Evolutionary conservation across 2,113 vertebrate genomes (phyloP).

Genomic region (Coregonus clupeaformis): DNA sequence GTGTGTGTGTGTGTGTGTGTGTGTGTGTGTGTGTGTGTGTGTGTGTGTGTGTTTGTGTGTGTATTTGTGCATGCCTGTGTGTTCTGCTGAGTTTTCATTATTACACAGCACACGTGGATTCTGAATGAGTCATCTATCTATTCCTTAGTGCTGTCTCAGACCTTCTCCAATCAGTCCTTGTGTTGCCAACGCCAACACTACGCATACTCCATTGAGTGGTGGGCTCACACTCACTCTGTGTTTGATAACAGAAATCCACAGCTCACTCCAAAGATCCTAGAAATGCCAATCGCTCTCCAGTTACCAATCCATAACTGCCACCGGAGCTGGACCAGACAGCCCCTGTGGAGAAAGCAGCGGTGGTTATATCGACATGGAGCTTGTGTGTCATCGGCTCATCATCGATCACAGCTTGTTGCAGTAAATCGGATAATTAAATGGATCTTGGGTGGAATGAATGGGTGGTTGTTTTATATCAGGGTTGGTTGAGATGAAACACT

Average conservation of each 20-base stretch:
- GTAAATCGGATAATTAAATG: conserved; percentile 38
- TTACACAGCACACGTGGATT: background rate
- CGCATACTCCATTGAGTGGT: background rate
- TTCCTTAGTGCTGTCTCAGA: background rate
- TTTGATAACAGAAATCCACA: background rate
- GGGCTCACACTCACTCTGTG: background rate
- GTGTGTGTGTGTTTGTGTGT: background rate
- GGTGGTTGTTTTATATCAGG: no score
- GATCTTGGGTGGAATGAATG: conserved; percentile 15
- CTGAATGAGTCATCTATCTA: conserved; percentile 8
- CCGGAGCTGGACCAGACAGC: background rate
- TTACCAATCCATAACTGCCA: background rate
- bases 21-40: conserved; percentile 6
- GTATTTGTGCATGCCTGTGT: conserved; percentile 12
- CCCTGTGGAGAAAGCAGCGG: background rate
- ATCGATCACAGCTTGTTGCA: conserved; percentile 4
- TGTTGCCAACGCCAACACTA: background rate
- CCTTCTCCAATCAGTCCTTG: background rate
- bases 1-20: conserved; percentile 5
- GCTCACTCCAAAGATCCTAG: background rate
- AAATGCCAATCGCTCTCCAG: background rate
- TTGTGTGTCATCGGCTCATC: conserved; percentile 13
- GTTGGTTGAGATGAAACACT: conserved; percentile 8
- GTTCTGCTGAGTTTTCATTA: background rate
- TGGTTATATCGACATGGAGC: conserved; percentile 27